Conservation (phyloP, 2,797 vertebrate species). For the Scyliorhinus canicula region DNA sequence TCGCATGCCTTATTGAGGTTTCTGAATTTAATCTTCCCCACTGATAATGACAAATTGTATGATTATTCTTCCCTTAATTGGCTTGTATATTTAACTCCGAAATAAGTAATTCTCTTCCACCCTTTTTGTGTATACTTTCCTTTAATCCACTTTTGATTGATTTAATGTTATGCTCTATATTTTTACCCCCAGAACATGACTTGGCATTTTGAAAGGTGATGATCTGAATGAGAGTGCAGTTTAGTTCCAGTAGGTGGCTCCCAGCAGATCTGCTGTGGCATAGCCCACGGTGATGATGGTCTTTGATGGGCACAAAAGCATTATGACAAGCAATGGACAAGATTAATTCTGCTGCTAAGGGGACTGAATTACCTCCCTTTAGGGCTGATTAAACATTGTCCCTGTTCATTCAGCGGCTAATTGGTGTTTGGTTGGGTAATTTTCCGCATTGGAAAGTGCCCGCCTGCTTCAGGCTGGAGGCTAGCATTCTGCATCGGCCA, state of each 20-base stretch:
- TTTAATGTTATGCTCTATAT: background rate
- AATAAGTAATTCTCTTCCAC: background rate
- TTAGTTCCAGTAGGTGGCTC: background rate
- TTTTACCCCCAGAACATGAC: background rate
- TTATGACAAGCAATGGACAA: background rate
- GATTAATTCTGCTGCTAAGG: background rate
- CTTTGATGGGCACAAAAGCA: background rate
- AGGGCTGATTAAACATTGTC: background rate
- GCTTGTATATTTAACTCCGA: background rate
- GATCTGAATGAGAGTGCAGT: background rate
- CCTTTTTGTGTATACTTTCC: background rate
- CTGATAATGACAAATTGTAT: background rate
- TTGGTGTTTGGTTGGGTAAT: background rate
- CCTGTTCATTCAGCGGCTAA: background rate
- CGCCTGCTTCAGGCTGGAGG: background rate
- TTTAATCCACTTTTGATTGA: background rate
- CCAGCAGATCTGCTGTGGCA: background rate
- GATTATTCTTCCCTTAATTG: background rate
- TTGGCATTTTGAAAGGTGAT: background rate
- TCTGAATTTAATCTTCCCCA: background rate
- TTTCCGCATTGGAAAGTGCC: background rate
- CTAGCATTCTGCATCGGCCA: background rate
- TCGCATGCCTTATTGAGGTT: background rate
- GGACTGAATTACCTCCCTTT: background rate
- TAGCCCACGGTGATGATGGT: background rate